These are phyloP conservation scores for Orchesella flavescens DNA, from an alignment of 2,888 invertebrate species.

Conservation along the genomic window DNA sequence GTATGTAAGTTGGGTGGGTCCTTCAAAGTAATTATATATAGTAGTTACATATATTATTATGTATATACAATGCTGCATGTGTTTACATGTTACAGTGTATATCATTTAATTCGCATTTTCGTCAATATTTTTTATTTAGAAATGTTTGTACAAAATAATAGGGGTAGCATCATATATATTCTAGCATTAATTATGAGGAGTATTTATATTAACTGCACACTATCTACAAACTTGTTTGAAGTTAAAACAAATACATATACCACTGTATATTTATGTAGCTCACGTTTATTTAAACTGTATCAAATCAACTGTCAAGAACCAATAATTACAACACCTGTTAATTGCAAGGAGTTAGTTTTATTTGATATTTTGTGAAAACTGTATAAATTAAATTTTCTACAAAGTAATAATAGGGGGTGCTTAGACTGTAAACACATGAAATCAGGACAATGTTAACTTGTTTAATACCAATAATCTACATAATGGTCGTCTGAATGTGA, in stretches of 20 bases:
- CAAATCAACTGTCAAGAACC: neutral
- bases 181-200: too few relatives aligned
- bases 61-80: neutral
- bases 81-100: slow-evolving; percentile 4
- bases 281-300: slow-evolving; percentile 1
- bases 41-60: too few relatives aligned
- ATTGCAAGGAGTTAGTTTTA: too few relatives aligned
- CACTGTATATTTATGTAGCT: slow-evolving; percentile 15
- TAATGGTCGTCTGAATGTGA: too few relatives aligned
- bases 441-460: neutral
- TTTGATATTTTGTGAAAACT: too few relatives aligned
- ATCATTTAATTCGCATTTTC: slow-evolving; percentile 31
- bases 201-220: neutral
- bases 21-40: too few relatives aligned
- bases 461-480: too few relatives aligned
- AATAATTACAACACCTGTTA: neutral
- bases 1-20: too few relatives aligned
- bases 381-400: too few relatives aligned
- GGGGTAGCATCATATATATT: slow-evolving; percentile 16
- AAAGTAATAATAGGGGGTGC: neutral
- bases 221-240: neutral
- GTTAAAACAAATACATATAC: neutral
- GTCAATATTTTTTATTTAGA: slow-evolving; percentile 22
- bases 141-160: slow-evolving; percentile 46
- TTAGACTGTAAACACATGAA: neutral